phyloP scores from a whole-genome alignment of 1,140 invertebrate species.

The Triops cancriformis region DNA sequence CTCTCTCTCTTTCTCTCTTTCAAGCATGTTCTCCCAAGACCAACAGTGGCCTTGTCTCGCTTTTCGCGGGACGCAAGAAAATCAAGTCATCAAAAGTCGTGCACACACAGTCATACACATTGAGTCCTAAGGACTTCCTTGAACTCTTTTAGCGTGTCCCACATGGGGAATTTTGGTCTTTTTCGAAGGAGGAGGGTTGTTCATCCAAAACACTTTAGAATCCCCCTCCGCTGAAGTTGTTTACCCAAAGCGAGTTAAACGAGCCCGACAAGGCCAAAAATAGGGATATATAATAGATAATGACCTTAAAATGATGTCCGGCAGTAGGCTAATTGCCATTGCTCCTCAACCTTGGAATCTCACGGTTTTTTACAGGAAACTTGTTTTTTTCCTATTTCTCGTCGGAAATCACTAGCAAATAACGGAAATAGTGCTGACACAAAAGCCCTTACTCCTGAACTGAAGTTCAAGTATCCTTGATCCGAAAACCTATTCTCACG shows the following conservation, averaged over 20 bases:
- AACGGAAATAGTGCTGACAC: neutral
- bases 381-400: neutral
- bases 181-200: neutral
- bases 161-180: neutral
- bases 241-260: neutral
- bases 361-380: neutral
- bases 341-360: neutral
- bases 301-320: constrained; percentile 10
- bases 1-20: neutral
- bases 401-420: neutral
- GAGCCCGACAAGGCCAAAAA: neutral
- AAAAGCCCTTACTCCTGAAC: neutral
- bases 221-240: neutral
- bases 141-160: neutral
- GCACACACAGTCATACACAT: neutral
- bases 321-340: constrained; percentile 3
- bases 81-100: constrained; percentile 6
- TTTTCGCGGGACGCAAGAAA: neutral
- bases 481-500: constrained; percentile 9
- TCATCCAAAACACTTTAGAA: neutral
- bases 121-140: neutral
- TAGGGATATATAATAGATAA: neutral
- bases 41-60: neutral
- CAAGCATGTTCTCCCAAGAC: neutral
- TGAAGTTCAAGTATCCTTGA: neutral